phyloP scores from a whole-genome alignment of 1,140 invertebrate species.

The Wiebesia pumilae region DNA sequence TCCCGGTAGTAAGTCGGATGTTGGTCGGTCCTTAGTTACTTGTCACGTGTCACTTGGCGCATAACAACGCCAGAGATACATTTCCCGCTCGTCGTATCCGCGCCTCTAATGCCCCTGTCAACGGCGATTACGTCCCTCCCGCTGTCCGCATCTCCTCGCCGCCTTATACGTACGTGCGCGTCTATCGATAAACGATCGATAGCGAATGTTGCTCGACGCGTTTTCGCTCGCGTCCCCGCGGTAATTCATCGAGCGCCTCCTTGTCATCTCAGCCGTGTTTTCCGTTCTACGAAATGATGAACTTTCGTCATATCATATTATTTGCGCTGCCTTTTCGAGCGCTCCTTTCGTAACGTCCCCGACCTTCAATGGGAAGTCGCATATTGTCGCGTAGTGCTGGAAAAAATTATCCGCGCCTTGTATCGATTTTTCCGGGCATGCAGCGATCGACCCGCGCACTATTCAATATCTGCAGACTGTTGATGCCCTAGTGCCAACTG shows the following conservation, averaged over 20 bases:
- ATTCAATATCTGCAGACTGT: too few species aligned
- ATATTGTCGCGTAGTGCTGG: too few species aligned
- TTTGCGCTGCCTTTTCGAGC: not conserved
- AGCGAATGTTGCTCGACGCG: constrained; percentile 48
- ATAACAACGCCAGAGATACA: constrained; percentile 46
- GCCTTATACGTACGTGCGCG: constrained; percentile 33
- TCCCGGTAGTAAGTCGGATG: constrained; percentile 59
- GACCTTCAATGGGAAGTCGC: not conserved
- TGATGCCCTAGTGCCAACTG: not conserved
- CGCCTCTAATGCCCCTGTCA: constrained; percentile 62
- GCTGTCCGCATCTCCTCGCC: constrained; percentile 37
- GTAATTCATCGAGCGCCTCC: constrained; percentile 29
- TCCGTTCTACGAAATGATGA: not conserved
- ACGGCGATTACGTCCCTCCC: constrained; percentile 52
- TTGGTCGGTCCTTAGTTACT: constrained; percentile 68
- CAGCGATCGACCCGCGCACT: too few species aligned
- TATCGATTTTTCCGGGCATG: too few species aligned
- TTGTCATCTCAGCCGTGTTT: not conserved
- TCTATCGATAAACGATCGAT: constrained; percentile 46
- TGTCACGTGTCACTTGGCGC: constrained; percentile 66
- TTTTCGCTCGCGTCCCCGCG: not conserved
- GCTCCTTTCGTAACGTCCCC: not conserved
- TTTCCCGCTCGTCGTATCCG: constrained; percentile 51
- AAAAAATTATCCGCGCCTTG: too few species aligned
- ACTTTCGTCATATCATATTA: not conserved